Percentiles rank a stretch among this genome's conserved stretches.
phyloP scores from a whole-genome alignment of 2,888 invertebrate species.

The Mesodorylaimus sp. region DNA sequence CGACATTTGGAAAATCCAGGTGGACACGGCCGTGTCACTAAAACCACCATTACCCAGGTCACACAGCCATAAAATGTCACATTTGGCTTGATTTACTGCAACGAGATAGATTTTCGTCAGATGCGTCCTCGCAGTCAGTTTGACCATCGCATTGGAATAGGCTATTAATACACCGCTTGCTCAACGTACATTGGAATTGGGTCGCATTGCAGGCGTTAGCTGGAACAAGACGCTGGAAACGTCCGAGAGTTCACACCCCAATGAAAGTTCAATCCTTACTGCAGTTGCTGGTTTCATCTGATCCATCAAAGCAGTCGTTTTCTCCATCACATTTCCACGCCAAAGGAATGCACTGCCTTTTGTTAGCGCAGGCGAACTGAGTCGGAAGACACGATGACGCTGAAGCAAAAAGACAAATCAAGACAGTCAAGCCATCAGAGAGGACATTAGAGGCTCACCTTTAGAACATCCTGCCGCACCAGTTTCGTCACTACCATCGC shows the following conservation, averaged over 20 bases:
- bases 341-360: background rate
- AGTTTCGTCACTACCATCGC: conserved; percentile 14
- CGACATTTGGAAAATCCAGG: background rate
- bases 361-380: background rate
- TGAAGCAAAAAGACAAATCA: background rate
- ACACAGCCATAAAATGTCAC: background rate
- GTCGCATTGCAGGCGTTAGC: background rate
- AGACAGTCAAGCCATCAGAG: background rate
- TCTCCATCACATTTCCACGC: conserved; percentile 44
- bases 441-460: conserved; percentile 9
- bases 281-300: conserved; percentile 44
- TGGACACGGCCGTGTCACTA: conserved; percentile 1
- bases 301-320: conserved; percentile 46
- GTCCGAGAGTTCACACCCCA: background rate
- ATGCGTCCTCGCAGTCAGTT: background rate
- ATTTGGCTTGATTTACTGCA: background rate
- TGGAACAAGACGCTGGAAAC: background rate
- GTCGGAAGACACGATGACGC: background rate
- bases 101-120: background rate
- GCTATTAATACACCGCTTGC: background rate
- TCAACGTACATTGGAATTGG: conserved; percentile 1
- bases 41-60: background rate
- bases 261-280: conserved; percentile 18
- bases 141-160: background rate
- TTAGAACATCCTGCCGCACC: background rate